Evolutionary conservation across 2,888 invertebrate species (phyloP).

Genomic region (Polyploca ridens): DNA sequence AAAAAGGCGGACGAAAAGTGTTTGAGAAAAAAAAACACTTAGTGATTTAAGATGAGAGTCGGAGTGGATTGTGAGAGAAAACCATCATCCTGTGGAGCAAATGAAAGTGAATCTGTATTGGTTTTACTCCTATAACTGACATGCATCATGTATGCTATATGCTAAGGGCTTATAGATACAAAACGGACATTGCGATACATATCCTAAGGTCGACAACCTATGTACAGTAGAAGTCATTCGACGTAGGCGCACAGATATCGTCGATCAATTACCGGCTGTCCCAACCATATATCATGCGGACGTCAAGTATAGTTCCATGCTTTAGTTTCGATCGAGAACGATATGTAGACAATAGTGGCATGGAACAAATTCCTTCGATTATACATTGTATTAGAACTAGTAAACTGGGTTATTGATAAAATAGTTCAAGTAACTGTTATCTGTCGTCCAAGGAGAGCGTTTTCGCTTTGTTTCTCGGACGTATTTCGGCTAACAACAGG

Average conservation of each 20-base stretch:
- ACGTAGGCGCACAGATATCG: constrained; percentile 49
- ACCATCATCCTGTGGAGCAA: neutral
- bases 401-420: constrained; percentile 39
- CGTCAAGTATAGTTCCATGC: constrained; percentile 12
- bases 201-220: constrained; percentile 34
- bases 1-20: neutral
- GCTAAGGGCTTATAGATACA: neutral
- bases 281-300: constrained; percentile 48
- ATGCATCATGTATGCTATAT: no score
- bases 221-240: constrained; percentile 24
- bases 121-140: neutral
- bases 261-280: constrained; percentile 65
- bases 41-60: neutral
- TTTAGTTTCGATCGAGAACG: constrained; percentile 28
- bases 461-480: constrained; percentile 62
- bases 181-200: constrained; percentile 14
- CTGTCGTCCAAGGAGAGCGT: constrained; percentile 40
- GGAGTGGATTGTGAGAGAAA: neutral
- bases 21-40: neutral
- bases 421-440: constrained; percentile 18
- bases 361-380: constrained; percentile 9
- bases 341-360: constrained; percentile 21
- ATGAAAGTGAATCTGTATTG: neutral
- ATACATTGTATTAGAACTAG: neutral
- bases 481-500: constrained; percentile 60